phyloP scores from a whole-genome alignment of 2,113 vertebrate genomes.

The Labrus mixtus region DNA sequence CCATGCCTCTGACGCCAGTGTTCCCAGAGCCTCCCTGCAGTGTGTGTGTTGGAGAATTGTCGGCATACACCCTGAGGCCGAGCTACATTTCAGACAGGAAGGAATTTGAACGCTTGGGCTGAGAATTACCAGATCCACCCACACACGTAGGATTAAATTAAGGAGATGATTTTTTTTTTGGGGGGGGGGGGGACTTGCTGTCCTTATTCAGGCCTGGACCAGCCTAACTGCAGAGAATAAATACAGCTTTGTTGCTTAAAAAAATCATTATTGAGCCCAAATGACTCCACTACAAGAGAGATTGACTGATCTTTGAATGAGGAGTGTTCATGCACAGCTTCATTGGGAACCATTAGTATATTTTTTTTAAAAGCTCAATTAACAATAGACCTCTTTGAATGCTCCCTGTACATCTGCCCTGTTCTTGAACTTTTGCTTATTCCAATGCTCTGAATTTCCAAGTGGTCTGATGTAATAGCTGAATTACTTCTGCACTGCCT shows the following conservation, averaged over 20 bases:
- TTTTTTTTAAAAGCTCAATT: slow-evolving; percentile 33
- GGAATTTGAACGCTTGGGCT: slow-evolving; percentile 44
- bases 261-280: neutral
- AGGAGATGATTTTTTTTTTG: slow-evolving; percentile 49
- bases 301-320: slow-evolving; percentile 8
- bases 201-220: slow-evolving; percentile 37
- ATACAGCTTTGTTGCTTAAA: neutral
- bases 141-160: slow-evolving; percentile 60
- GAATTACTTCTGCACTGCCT: slow-evolving; percentile 31
- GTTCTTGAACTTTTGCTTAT: slow-evolving; percentile 39
- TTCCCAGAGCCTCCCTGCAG: slow-evolving; percentile 31
- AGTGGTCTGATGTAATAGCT: slow-evolving; percentile 41
- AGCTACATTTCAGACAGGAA: slow-evolving; percentile 45
- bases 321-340: slow-evolving; percentile 3
- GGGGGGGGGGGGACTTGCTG: neutral
- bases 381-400: slow-evolving; percentile 33
- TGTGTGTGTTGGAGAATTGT: slow-evolving; percentile 48
- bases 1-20: slow-evolving; percentile 49
- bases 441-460: slow-evolving; percentile 39
- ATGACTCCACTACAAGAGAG: neutral
- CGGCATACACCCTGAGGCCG: slow-evolving; percentile 41
- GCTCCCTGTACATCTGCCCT: slow-evolving; percentile 13
- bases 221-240: slow-evolving; percentile 14
- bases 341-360: slow-evolving; percentile 22
- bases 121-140: slow-evolving; percentile 53